A percentile compares a stretch with the other conserved stretches of the same genome.
phyloP scores from a whole-genome alignment of 2,888 invertebrate genomes.

The Spisula solida region DNA sequence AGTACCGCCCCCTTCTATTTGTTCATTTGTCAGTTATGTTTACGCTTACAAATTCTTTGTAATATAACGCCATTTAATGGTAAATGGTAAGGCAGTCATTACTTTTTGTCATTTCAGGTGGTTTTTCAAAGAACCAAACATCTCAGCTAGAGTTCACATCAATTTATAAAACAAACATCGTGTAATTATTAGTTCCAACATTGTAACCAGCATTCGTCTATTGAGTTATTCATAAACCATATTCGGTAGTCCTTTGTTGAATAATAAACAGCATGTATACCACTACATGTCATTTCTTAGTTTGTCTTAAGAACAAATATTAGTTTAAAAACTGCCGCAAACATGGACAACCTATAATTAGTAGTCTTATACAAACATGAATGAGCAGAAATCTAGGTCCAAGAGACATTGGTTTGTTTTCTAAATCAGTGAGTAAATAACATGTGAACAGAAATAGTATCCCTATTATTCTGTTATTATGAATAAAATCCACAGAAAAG shows the following conservation, averaged over 20 bases:
- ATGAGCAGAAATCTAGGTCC: conserved; percentile 13
- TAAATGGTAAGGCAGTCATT: not conserved
- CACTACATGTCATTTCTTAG: not conserved
- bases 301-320: conserved; percentile 2
- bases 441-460: not conserved
- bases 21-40: not conserved
- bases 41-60: not conserved
- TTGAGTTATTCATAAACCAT: not conserved
- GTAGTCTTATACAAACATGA: not conserved
- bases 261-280: not conserved
- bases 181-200: not conserved
- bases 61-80: not conserved
- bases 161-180: not conserved
- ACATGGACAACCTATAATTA: conserved; percentile 9
- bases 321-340: not conserved
- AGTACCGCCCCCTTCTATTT: too few relatives aligned
- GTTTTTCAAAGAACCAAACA: not conserved
- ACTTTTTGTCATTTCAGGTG: not conserved
- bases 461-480: not conserved
- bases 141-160: not conserved
- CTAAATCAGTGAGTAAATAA: conserved; percentile 9
- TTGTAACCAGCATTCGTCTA: not conserved
- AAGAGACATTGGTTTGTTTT: not conserved
- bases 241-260: not conserved
- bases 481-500: not conserved